Base-by-base conservation (phyloP, 2,888 invertebrate genomes). In the Creontiades dilutus region DNA sequence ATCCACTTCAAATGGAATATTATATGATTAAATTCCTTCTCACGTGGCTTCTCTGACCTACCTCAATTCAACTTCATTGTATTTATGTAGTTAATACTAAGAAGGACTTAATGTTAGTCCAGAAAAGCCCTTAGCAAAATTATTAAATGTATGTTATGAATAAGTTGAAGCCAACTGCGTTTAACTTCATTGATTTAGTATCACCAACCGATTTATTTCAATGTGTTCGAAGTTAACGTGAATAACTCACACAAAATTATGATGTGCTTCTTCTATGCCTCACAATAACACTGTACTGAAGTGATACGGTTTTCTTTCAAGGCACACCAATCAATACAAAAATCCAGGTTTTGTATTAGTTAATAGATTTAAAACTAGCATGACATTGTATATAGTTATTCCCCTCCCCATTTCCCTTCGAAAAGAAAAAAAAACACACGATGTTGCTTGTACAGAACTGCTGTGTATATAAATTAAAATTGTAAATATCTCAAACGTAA, bases 381-480 rank as follows among this genome's bases (percentile, higher is more conserved):
- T 23, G 23, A 68, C 23, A 23, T 12, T 68, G 68, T 68, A 68
- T 68, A 68, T 68, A 68, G 68, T 68, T 9, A 78, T 27, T 46
- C 47, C 46, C 46, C 46, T 28, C n/a, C 37, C 68, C 68, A 23
- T 3, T 5, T 7, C 68, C 68, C 68, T 4, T 61, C 61, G 68
- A 68, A 68, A 68, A 19, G 23, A 13, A n/a, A 57, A 57, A 3
- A 12, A 68, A 68, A 27, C 68, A 16, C 19, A 46, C 37, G 37
- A 78, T 78, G 75, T 78, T 78, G 78, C 78, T 78, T 78, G 78
- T 78, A 78, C 78, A 78, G 78, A n/a, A 78, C 37, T 46, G 37
- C 37, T 78, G 16, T 78, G 78, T 78, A 78, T 47, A 78, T 78
- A 78, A 37, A 28, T 78, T 47, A 37, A 47, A 37, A 46, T 46